Evolutionary conservation across 2,888 invertebrate genomes (phyloP), one percentile per base, ranked within the genome.

Genomic region (Cybosia mesomella): DNA sequence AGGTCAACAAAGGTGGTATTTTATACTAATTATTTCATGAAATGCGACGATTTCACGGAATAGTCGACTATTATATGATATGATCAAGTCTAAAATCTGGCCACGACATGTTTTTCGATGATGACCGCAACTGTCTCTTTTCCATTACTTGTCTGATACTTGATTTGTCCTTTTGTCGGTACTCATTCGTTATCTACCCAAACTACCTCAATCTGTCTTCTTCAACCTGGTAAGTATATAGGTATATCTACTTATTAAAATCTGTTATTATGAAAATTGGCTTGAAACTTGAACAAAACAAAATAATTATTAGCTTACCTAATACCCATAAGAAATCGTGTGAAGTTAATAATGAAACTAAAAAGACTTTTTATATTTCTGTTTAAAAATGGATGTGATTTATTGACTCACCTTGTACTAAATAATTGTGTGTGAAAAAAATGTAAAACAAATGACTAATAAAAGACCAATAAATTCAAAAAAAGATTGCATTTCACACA

Each of bases 401-500:
- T 58, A 58, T 58, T 34, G n/a, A n/a, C 58, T 18, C 32, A 58
- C 28, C 32, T 58, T 32, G 18, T 18, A 15, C 49, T 49, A 49
- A 49, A 49, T 49, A 49, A 49, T 9, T n/a, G 49, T n/a, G 49
- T n/a, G 49, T 49, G 49, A 9, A 49, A 32, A 49, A 34, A 34
- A 11, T 49, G 32, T 32, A 32, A 18, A 61, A 34, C 32, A 18
- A 62, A 53, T 54, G 22, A 53, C 32, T 34, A 62, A 62, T 62
- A 62, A 53, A 58, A 28, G 18, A 53, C 24, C 60, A 13, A 71
- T 75, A 74, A 80, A 80, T 66, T 69, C 49, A 53, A 57, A 63
- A 70, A 79, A 76, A 78, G 74, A 60, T 58, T 68, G 39, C 61
- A 75, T 68, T 70, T 72, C 70, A 49, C 60, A 63, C 36, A 67